Base-by-base conservation (phyloP, 1,140 invertebrate genomes). In the Apolygus lucorum region DNA sequence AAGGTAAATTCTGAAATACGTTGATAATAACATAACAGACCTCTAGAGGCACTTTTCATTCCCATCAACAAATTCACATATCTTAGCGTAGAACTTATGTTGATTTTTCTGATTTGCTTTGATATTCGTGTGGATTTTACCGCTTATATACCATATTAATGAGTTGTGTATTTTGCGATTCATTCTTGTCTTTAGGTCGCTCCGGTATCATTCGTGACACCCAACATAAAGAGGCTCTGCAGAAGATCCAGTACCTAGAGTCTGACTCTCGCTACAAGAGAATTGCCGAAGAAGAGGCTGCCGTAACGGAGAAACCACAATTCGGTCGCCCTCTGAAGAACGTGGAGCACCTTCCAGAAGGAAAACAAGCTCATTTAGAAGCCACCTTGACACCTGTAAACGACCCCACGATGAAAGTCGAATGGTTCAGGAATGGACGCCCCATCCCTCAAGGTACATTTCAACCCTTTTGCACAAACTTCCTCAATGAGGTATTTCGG, bases 351-450 rank as follows among this genome's bases (percentile, higher is more conserved):
- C 82, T 93, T 2, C 82, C 86, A 28, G 95, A 96, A 81, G 93
- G 94, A n/a, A 86, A 90, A 72, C 89, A 88, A 34, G 92, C 93
- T 71, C 96, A 98, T 81, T 85, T 99, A 76, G 95, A 99, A 82
- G 95, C 94, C 21, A 95, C 93, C 2, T 79, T 99, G 2, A 93
- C 93, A 8, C 95, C 95, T 0, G 92, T 95, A 0, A 96, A 95
- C 78, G 95, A 98, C 81, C 91, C 93, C 2, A 94, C 92, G 0
- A 93, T 98, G 91, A 87, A 89, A 70, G 92, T 98, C 24, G 94
- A 97, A 81, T 98, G 95, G 95, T 96, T 86, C 78, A 89, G 91
- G 76, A 94, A 98, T 81, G 95, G 94, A 67, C 84, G 86, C 75
- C 93, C 94, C 0, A 87, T 98, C 74, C 88, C 89, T 74, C 90